These are phyloP conservation scores for Oasisia sp. DNA, from an alignment of 2,888 invertebrate genomes.

Conservation along the genomic window DNA sequence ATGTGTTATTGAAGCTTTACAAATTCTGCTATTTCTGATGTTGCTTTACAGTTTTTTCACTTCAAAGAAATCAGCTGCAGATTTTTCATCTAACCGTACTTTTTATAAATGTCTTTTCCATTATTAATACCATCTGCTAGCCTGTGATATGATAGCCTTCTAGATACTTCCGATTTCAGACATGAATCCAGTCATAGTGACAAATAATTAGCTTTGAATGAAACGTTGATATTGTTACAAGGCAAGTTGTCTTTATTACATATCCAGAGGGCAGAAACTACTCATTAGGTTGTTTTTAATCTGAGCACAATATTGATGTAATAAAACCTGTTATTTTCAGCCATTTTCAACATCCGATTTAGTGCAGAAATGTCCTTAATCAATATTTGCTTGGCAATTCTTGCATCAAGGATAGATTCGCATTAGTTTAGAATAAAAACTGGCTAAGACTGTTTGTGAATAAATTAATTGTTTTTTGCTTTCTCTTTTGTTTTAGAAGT, in stretches of 20 bases:
- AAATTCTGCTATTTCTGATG: neutral
- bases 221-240: neutral
- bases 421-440: too few species aligned
- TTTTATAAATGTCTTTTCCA: neutral
- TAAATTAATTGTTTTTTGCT: too few species aligned
- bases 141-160: neutral
- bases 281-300: neutral
- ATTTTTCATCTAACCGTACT: neutral
- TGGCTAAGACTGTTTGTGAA: too few species aligned
- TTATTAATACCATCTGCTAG: neutral
- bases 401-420: too few species aligned
- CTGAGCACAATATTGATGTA: too few species aligned
- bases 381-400: too few species aligned
- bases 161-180: neutral
- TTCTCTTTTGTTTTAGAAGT: neutral
- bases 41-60: neutral
- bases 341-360: too few species aligned
- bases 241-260: neutral
- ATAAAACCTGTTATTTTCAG: too few species aligned
- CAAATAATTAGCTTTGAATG: neutral
- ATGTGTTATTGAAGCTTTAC: neutral
- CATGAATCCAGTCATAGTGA: neutral
- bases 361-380: too few species aligned
- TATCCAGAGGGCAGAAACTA: neutral
- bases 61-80: neutral